Percentiles rank a stretch among this genome's conserved stretches.
phyloP scores from a whole-genome alignment of 1,140 invertebrate genomes.

The Pseudomyrmex sp. region DNA sequence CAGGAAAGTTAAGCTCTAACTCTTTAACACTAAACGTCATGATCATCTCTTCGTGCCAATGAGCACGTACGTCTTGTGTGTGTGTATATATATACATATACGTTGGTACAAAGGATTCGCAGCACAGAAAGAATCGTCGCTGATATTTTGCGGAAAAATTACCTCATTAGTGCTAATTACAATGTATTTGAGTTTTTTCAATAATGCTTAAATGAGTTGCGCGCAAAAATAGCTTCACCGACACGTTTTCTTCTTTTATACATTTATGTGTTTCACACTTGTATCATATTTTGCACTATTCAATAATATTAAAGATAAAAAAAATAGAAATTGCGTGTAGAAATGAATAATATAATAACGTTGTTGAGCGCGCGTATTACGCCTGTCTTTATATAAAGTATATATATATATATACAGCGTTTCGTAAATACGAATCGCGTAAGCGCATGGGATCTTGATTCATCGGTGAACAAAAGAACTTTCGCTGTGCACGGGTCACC shows the following conservation, averaged over 20 bases:
- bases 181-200: too few relatives aligned
- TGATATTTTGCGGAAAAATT: not conserved
- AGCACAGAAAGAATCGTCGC: not conserved
- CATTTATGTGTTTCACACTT: too few relatives aligned
- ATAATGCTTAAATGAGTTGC: not conserved
- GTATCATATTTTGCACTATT: not conserved
- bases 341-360: not conserved
- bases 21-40: conserved; percentile 37
- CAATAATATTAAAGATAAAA: not conserved
- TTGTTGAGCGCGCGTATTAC: not conserved
- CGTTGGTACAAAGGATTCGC: not conserved
- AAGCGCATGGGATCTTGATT: conserved; percentile 71
- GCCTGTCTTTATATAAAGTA: conserved; percentile 38
- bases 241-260: too few relatives aligned
- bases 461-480: conserved; percentile 70
- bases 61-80: not conserved
- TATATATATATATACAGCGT: conserved; percentile 36
- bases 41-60: not conserved
- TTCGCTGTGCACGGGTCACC: conserved; percentile 64
- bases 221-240: too few relatives aligned
- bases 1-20: not conserved
- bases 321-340: not conserved
- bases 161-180: too few relatives aligned
- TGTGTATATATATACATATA: too few relatives aligned
- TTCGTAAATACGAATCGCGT: conserved; percentile 76